phyloP scores from a whole-genome alignment of 2,113 vertebrate species.

The Melanerpes aurifrons region DNA sequence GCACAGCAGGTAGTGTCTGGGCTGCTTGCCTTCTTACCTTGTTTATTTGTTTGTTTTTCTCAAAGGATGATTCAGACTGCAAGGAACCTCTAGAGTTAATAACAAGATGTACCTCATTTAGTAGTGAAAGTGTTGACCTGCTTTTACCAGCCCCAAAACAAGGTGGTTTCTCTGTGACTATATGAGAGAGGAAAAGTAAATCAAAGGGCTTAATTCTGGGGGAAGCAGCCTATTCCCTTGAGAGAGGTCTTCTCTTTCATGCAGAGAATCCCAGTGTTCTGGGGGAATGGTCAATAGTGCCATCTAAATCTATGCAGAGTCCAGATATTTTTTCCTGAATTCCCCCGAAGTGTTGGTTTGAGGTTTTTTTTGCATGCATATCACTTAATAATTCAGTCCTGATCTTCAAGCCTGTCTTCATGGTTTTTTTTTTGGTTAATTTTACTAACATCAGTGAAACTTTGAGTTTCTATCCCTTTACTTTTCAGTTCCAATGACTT shows the following conservation, averaged over 20 bases:
- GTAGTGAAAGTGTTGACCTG: background rate
- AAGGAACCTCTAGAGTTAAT: background rate
- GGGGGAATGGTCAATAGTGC: conserved; percentile 49
- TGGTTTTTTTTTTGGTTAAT: background rate
- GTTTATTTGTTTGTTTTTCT: background rate
- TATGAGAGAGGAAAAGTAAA: conserved; percentile 15
- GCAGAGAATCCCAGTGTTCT: conserved; percentile 24
- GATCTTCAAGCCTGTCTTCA: conserved; percentile 43
- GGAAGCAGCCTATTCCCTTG: background rate
- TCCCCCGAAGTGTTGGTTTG: conserved; percentile 24
- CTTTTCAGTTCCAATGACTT: background rate
- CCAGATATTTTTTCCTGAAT: conserved; percentile 44
- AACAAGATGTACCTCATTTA: background rate
- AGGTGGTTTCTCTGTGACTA: background rate
- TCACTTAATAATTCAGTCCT: conserved; percentile 64
- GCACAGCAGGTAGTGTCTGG: accelerated
- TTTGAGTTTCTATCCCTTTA: background rate
- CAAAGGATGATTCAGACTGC: background rate
- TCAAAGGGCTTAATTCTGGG: conserved; percentile 3
- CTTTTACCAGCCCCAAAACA: background rate
- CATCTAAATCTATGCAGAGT: conserved; percentile 43
- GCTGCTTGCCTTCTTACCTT: background rate
- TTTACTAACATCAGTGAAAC: background rate
- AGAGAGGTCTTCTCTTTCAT: conserved; percentile 18
- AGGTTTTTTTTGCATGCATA: conserved; percentile 4